phyloP scores from a whole-genome alignment of 2,113 vertebrate genomes.

The Elgaria multicarinata region DNA sequence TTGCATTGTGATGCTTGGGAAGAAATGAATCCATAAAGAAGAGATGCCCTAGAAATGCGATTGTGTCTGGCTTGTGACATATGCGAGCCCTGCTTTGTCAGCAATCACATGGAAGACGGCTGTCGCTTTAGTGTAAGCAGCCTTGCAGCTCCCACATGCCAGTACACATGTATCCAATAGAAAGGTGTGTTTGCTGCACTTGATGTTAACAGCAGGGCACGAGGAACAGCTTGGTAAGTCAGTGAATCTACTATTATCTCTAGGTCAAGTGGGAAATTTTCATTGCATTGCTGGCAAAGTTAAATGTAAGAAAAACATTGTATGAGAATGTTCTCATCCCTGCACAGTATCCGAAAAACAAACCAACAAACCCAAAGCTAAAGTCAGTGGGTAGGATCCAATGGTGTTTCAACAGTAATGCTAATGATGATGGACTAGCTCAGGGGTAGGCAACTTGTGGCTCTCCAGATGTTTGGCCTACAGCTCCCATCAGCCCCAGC shows the following conservation, averaged over 20 bases:
- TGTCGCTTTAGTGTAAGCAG: slow-evolving; percentile 41
- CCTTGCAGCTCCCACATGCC: slow-evolving; percentile 25
- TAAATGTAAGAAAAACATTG: slow-evolving; percentile 3
- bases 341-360: not conserved
- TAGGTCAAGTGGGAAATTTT: not conserved
- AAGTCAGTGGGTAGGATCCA: not conserved
- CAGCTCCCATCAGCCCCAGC: too few species aligned
- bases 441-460: too few species aligned
- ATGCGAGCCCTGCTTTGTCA: slow-evolving; percentile 26
- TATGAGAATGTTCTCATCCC: slow-evolving; percentile 10
- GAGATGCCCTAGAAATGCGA: slow-evolving; percentile 30
- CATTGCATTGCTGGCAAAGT: not conserved
- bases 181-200: slow-evolving; percentile 26
- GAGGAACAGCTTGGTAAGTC: slow-evolving; percentile 32
- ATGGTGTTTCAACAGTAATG: too few species aligned
- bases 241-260: slow-evolving; percentile 34
- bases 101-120: not conserved
- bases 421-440: too few species aligned
- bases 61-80: slow-evolving; percentile 26
- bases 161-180: slow-evolving; percentile 29
- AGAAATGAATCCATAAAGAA: slow-evolving; percentile 25
- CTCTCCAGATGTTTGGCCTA: too few species aligned
- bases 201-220: slow-evolving; percentile 13
- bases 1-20: slow-evolving; percentile 18
- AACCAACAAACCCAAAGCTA: too few species aligned